Percentiles rank a stretch among this genome's conserved stretches.
Conservation (phyloP, 2,797 vertebrate species). For the Parauchenoglanis punctatus region DNA sequence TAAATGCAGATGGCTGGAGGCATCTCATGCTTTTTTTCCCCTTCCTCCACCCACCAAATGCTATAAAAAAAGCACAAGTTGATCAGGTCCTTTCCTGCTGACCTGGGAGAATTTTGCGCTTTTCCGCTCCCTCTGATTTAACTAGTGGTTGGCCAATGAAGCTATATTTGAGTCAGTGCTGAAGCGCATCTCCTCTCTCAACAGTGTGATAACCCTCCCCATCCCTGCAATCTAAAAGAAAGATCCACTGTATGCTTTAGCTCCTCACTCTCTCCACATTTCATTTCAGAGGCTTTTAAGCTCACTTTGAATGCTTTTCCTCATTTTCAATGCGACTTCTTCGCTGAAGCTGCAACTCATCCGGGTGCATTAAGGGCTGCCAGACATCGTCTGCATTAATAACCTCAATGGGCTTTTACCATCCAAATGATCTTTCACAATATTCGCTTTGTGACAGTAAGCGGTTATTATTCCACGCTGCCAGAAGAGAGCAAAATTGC, state of each 20-base stretch:
- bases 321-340: not conserved
- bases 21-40: constrained; percentile 16
- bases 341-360: constrained; percentile 22
- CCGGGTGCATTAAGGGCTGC: constrained; percentile 16
- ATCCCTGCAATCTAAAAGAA: not conserved
- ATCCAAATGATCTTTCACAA: constrained; percentile 36
- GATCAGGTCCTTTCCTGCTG: constrained; percentile 15
- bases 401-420: constrained; percentile 37
- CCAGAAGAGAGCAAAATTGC: constrained; percentile 40
- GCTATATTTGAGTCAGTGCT: constrained; percentile 8
- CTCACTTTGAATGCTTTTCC: constrained; percentile 3
- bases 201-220: not conserved
- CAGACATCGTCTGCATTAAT: constrained; percentile 26
- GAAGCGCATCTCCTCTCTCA: not conserved
- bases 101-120: constrained; percentile 12
- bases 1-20: constrained; percentile 18
- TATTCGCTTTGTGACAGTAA: constrained; percentile 25
- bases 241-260: not conserved
- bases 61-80: constrained; percentile 26
- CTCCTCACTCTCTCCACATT: not conserved
- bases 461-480: constrained; percentile 31
- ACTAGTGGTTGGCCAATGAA: not conserved
- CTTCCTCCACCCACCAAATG: constrained; percentile 33
- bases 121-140: not conserved
- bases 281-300: constrained; percentile 22